phyloP scores from a whole-genome alignment of 2,888 invertebrate species.

The Athripsodes cinereus region DNA sequence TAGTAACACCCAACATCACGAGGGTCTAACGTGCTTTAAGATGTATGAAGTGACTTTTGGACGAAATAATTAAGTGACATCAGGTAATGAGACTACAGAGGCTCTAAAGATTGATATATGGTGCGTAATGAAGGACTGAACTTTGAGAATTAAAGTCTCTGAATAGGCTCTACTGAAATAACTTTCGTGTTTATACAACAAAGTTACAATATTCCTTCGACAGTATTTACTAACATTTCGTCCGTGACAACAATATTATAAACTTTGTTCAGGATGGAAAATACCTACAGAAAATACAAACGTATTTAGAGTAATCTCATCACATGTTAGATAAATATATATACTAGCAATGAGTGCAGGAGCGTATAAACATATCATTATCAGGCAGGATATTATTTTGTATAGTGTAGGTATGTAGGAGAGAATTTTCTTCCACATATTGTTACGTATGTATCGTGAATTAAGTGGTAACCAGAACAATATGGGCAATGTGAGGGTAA shows the following conservation, averaged over 20 bases:
- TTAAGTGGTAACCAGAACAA: too few species aligned
- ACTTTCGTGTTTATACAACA: neutral
- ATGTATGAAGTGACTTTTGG: constrained; percentile 21
- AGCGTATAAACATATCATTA: too few species aligned
- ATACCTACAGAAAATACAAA: too few species aligned
- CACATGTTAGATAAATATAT: too few species aligned
- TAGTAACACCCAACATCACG: neutral
- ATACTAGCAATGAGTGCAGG: too few species aligned
- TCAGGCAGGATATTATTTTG: too few species aligned
- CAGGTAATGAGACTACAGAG: constrained; percentile 6
- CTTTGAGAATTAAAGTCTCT: neutral
- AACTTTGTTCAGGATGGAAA: neutral
- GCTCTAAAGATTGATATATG: constrained; percentile 3
- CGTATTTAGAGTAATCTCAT: too few species aligned
- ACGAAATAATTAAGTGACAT: constrained; percentile 23
- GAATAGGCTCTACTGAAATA: neutral
- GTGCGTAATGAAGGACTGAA: neutral
- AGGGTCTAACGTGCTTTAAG: constrained; percentile 1
- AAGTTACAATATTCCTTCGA: neutral
- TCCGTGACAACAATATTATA: neutral
- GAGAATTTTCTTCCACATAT: too few species aligned
- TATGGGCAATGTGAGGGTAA: neutral
- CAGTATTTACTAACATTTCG: neutral
- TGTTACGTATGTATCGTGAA: too few species aligned
- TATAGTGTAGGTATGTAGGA: too few species aligned